Percentiles rank a stretch among this genome's conserved stretches.
Evolutionary conservation across 2,888 invertebrate genomes (phyloP).

Genomic region (Pyrocoelia pectoralis): DNA sequence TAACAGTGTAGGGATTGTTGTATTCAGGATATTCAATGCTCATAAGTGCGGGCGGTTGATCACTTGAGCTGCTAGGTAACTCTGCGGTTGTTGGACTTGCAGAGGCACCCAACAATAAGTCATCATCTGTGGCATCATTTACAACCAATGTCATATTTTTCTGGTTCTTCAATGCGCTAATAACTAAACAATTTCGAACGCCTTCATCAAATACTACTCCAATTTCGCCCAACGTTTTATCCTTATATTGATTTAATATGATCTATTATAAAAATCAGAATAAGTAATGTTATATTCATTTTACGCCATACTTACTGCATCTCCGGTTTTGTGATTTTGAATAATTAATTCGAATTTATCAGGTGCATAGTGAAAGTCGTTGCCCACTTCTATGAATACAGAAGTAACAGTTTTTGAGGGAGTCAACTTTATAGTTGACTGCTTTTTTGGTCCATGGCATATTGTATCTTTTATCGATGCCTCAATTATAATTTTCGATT

Average conservation of each 20-base stretch:
- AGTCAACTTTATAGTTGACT: conserved; percentile 51
- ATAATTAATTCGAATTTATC: conserved; percentile 59
- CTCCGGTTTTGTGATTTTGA: conserved; percentile 45
- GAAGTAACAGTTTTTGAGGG: conserved; percentile 59
- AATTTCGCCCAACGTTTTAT: conserved; percentile 59
- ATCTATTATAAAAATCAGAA: conserved; percentile 54
- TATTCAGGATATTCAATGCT: conserved; percentile 32
- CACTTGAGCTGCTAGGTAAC: conserved; percentile 32
- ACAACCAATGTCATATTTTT: conserved; percentile 44
- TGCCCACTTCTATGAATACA: conserved; percentile 61
- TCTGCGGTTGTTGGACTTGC: conserved; percentile 57
- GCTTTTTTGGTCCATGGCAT: conserved; percentile 41
- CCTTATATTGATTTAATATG: conserved; percentile 57
- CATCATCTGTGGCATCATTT: conserved; percentile 54
- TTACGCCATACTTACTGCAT: conserved; percentile 43
- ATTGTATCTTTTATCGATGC: conserved; percentile 50
- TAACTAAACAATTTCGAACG: conserved; percentile 50
- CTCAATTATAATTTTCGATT: conserved; percentile 58
- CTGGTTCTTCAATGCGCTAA: conserved; percentile 36
- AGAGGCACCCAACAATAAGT: conserved; percentile 59
- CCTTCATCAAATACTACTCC: conserved; percentile 56
- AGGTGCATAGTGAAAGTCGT: conserved; percentile 60
- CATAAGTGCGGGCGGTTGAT: conserved; percentile 40
- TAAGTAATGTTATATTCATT: too few relatives aligned
- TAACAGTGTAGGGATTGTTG: conserved; percentile 38